These are phyloP conservation scores for Pollenia amentaria DNA, from an alignment of 2,888 invertebrate genomes.

Conservation along the genomic window DNA sequence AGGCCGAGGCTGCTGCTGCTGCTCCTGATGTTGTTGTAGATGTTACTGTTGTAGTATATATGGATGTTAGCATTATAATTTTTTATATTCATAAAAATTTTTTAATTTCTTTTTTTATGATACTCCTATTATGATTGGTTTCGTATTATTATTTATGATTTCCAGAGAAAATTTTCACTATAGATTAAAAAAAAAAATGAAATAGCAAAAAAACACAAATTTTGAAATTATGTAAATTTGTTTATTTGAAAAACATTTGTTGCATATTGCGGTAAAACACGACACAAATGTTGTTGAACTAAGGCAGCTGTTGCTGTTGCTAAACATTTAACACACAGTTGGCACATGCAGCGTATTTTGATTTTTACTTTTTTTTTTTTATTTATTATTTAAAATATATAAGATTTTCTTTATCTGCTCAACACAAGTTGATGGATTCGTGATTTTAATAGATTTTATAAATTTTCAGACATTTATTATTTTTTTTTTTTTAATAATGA, in stretches of 20 bases:
- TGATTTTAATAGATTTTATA: conserved; percentile 63
- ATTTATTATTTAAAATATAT: conserved; percentile 46
- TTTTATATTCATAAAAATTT: not conserved
- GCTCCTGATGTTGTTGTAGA: not conserved
- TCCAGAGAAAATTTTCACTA: conserved; percentile 64
- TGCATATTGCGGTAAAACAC: conserved; percentile 68
- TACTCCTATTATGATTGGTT: conserved; percentile 42
- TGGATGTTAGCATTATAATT: conserved; percentile 64
- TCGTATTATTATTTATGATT: conserved; percentile 42
- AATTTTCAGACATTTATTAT: conserved; percentile 23
- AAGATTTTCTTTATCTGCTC: conserved; percentile 61
- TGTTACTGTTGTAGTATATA: conserved; percentile 28
- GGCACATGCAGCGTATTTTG: conserved; percentile 47
- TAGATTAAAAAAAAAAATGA: conserved; percentile 2
- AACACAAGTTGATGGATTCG: conserved; percentile 70
- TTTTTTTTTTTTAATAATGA: conserved; percentile 43
- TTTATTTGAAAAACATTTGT: conserved; percentile 65
- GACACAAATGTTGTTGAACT: conserved; percentile 76
- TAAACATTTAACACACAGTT: conserved; percentile 50
- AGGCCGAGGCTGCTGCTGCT: not conserved
- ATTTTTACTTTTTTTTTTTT: not conserved
- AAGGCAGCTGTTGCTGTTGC: conserved; percentile 58
- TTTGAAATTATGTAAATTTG: conserved; percentile 71
- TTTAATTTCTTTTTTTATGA: conserved; percentile 15
- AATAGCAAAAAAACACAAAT: conserved; percentile 11